These are phyloP conservation scores for Limnothrissa miodon DNA, from an alignment of 2,113 vertebrate species.

Conservation along the genomic window DNA sequence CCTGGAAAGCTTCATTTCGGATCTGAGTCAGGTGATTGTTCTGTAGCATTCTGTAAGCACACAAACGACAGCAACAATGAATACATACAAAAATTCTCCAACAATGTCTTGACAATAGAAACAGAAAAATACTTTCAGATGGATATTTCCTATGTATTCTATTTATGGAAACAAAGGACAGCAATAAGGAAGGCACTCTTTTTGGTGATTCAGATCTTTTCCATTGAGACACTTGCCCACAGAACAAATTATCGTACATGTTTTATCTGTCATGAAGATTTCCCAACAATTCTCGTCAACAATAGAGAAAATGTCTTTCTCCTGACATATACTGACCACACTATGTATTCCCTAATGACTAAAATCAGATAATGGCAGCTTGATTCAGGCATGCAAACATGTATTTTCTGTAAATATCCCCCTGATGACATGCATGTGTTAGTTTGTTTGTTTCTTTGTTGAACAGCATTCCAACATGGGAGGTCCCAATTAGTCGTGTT, in stretches of 20 bases:
- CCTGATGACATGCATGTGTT: neutral
- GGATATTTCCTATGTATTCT: no score
- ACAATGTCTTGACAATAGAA: no score
- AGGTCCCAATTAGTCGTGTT: conserved; percentile 2
- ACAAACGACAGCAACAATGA: neutral
- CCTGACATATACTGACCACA: neutral
- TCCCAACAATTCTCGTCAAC: neutral
- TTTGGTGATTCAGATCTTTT: neutral
- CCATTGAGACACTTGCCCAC: neutral
- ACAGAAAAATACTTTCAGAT: no score
- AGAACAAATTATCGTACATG: neutral
- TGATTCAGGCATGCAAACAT: neutral
- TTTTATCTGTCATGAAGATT: neutral
- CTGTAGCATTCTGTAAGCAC: conserved; percentile 83
- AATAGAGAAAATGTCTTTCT: neutral
- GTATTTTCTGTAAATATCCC: conserved; percentile 9
- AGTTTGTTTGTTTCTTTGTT: neutral
- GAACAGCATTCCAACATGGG: neutral
- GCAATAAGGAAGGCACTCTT: neutral
- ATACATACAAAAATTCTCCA: no score
- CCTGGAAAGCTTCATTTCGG: conserved; percentile 29
- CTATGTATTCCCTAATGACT: neutral
- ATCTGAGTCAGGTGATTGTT: conserved; percentile 60
- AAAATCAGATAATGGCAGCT: neutral
- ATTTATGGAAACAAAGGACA: neutral